Conservation (phyloP, 1,140 invertebrate species). For the Hesperophylax magnus region DNA sequence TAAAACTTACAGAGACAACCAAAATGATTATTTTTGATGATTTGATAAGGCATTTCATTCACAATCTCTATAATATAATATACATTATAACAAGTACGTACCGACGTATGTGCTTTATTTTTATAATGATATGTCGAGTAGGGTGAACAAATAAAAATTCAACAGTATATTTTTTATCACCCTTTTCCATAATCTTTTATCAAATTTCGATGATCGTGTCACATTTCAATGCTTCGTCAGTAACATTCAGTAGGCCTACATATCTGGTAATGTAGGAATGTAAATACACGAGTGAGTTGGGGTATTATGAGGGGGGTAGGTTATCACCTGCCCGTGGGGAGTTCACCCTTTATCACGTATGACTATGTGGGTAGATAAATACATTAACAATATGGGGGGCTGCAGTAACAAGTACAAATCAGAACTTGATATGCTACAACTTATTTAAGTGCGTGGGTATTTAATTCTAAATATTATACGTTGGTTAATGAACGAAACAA, state of each 20-base stretch:
- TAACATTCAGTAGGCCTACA: neutral
- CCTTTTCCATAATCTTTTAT: neutral
- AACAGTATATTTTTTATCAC: neutral
- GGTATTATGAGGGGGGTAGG: slow-evolving; percentile 2
- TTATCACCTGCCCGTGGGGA: neutral
- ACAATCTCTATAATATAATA: too few species aligned
- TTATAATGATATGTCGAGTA: too few species aligned
- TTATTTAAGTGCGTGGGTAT: too few species aligned
- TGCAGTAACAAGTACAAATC: slow-evolving; percentile 31
- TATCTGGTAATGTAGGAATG: slow-evolving; percentile 32
- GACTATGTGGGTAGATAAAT: slow-evolving; percentile 19
- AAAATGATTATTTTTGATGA: too few species aligned
- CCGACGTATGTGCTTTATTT: too few species aligned
- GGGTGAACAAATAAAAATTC: neutral
- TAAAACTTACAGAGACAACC: too few species aligned
- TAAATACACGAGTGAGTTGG: neutral
- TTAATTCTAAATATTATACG: too few species aligned
- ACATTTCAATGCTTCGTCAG: neutral
- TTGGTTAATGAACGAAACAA: too few species aligned
- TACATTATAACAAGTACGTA: too few species aligned
- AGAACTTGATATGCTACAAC: neutral
- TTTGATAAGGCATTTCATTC: too few species aligned
- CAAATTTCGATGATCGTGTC: slow-evolving; percentile 16
- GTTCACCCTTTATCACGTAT: neutral
- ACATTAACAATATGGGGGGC: slow-evolving; percentile 3